These are phyloP conservation scores for Gryon sp. DNA, from an alignment of 1,140 invertebrate genomes.

Conservation along the genomic window DNA sequence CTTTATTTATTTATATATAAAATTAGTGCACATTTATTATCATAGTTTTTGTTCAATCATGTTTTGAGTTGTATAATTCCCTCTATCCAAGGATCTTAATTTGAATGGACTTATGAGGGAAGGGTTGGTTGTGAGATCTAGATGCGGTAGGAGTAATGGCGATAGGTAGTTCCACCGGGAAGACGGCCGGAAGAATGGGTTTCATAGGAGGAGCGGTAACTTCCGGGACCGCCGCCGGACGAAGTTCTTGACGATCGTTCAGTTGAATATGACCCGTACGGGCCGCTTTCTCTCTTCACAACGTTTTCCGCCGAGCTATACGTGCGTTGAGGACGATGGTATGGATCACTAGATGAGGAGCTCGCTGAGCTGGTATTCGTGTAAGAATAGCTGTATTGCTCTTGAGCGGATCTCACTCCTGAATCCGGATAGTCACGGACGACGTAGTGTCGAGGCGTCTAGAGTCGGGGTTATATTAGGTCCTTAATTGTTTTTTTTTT, in stretches of 20 bases:
- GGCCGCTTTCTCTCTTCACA: slow-evolving; percentile 83
- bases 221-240: slow-evolving; percentile 85
- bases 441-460: slow-evolving; percentile 92
- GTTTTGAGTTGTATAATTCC: slow-evolving; percentile 5
- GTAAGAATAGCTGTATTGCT: slow-evolving; percentile 91
- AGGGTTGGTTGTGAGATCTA: slow-evolving; percentile 79
- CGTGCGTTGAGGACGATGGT: slow-evolving; percentile 81
- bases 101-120: slow-evolving; percentile 20
- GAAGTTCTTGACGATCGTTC: slow-evolving; percentile 84
- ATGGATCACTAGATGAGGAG: slow-evolving; percentile 80
- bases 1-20: no score
- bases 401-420: slow-evolving; percentile 84
- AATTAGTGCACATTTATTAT: slow-evolving; percentile 10
- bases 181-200: slow-evolving; percentile 86
- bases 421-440: slow-evolving; percentile 87
- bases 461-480: slow-evolving; percentile 75
- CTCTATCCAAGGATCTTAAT: slow-evolving; percentile 33
- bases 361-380: slow-evolving; percentile 81
- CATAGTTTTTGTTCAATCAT: slow-evolving; percentile 11
- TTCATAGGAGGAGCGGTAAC: slow-evolving; percentile 88
- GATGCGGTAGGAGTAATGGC: slow-evolving; percentile 91
- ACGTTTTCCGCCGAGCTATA: slow-evolving; percentile 82
- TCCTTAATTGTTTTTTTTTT: slow-evolving; percentile 64
- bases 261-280: slow-evolving; percentile 85
- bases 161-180: slow-evolving; percentile 88